Evolutionary conservation across 2,113 vertebrate genomes (phyloP), one percentile per base, ranked within the genome.

Genomic region (Bufo bufo): DNA sequence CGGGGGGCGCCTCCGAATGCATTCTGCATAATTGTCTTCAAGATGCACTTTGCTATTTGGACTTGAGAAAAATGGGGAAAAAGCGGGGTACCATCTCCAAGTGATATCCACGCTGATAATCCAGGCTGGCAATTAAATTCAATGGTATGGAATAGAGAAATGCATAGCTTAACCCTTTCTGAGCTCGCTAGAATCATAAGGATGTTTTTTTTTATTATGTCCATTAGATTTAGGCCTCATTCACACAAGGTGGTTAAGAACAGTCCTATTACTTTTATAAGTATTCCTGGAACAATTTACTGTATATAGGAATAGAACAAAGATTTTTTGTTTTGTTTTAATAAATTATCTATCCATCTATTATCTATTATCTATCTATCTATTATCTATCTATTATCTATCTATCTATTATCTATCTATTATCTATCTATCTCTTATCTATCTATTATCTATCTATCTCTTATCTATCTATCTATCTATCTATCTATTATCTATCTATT

Each of bases 41-140:
- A 80, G 77, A 80, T 80, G 77, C 77, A 80, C 77, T 80, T 80
- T 80, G 54, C 50, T 83, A 83, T 83, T 82, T 83, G 58, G 65
- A 84, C 52, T 72, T 52, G 5, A 72, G 17, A n/a, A 3, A 78
- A n/a, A 77, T 2, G 2, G 74, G 74, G n/a, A 63, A 83, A 23
- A 69, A 50, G 23, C 4, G 43, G 63, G 81, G 81, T 83, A 66
- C 13, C 43, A 52, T 23, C 11, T 52, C 59, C 16, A 5, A 49
- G 16, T 50, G 80, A 19, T 45, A 82, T 59, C 43, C 61, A 45
- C 23, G 80, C 17, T 69, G 63, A 83, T 83, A 66, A 69, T 33
- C 19, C 9, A 6, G 66, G 80, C 14, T 10, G 9, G 47, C 81
- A 65, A 83, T 83, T 66, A 83, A 16, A 83, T 82, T 82, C 17